Base-by-base conservation (phyloP, 2,888 invertebrate species). In the Anarsia innoxiella region DNA sequence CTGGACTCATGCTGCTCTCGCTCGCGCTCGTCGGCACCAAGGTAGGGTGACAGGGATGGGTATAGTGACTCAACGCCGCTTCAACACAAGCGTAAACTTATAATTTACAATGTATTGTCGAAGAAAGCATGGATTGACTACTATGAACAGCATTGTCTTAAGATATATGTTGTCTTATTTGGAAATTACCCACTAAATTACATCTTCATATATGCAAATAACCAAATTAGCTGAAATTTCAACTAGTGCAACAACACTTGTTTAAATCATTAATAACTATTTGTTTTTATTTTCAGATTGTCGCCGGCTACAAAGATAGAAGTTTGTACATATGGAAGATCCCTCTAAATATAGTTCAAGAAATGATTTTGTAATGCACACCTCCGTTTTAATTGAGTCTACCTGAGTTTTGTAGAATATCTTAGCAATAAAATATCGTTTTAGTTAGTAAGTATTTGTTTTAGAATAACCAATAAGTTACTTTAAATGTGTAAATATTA, bases 1-100 rank as follows among this genome's bases (percentile, higher is more conserved):
- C 92, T 40, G 88, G 90, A 23, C 90, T 90, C 48, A 89, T 92
- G 87, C 78, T 93, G 51, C 74, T 93, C 12, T 90, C 91, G 2
- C 86, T 93, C 57, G 90, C 90, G 51, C 77, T 93, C 35, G 69
- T 87, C 8, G 87, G 88, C 43, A 86, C 88, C 66, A 89, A 89
- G 84, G 91, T 90, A 15, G 14, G 25, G n/a, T 19, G 19, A n/a
- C n/a, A n/a, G n/a, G n/a, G n/a, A n/a, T n/a, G n/a, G n/a, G n/a
- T n/a, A n/a, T n/a, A n/a, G n/a, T n/a, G n/a, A n/a, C n/a, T n/a
- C n/a, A n/a, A n/a, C n/a, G n/a, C n/a, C n/a, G n/a, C n/a, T n/a
- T n/a, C n/a, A n/a, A n/a, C n/a, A n/a, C n/a, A n/a, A n/a, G n/a
- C n/a, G n/a, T n/a, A n/a, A n/a, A n/a, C n/a, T n/a, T n/a, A n/a